Evolutionary conservation across 2,797 vertebrate species (phyloP).

Genomic region (Thalassophryne amazonica): DNA sequence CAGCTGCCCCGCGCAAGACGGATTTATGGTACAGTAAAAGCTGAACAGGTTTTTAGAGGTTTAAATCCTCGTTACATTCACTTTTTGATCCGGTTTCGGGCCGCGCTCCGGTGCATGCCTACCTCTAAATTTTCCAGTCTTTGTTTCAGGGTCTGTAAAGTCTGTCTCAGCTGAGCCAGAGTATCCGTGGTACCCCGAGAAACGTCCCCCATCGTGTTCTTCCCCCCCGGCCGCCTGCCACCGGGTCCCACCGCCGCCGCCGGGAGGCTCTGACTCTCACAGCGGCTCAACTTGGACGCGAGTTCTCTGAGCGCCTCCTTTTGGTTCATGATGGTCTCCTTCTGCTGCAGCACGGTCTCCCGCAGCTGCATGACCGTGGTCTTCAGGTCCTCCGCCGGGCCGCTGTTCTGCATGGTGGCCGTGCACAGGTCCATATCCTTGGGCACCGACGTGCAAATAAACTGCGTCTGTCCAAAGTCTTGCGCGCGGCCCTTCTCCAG

Average conservation of each 20-base stretch:
- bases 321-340: conserved; percentile 95
- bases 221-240: conserved; percentile 75
- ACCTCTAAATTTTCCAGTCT: conserved; percentile 95
- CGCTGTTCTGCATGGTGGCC: conserved; percentile 86
- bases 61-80: no score
- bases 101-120: conserved; percentile 37
- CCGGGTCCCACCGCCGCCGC: conserved; percentile 80
- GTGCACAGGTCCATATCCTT: conserved; percentile 94
- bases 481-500: conserved; percentile 73
- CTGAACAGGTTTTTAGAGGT: no score
- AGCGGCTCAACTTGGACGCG: conserved; percentile 90
- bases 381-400: conserved; percentile 88
- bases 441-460: conserved; percentile 96
- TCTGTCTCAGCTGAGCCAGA: conserved; percentile 92
- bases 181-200: conserved; percentile 89
- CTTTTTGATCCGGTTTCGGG: no score
- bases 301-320: conserved; percentile 95
- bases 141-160: conserved; percentile 93
- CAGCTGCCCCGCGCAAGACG: no score
- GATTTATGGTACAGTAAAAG: no score
- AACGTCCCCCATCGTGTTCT: conserved; percentile 95
- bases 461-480: conserved; percentile 90
- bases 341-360: conserved; percentile 94
- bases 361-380: conserved; percentile 90
- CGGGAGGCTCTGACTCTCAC: conserved; percentile 88